Evolutionary conservation across 2,888 invertebrate genomes (phyloP).

Genomic region (Dastarcus helophoroides): DNA sequence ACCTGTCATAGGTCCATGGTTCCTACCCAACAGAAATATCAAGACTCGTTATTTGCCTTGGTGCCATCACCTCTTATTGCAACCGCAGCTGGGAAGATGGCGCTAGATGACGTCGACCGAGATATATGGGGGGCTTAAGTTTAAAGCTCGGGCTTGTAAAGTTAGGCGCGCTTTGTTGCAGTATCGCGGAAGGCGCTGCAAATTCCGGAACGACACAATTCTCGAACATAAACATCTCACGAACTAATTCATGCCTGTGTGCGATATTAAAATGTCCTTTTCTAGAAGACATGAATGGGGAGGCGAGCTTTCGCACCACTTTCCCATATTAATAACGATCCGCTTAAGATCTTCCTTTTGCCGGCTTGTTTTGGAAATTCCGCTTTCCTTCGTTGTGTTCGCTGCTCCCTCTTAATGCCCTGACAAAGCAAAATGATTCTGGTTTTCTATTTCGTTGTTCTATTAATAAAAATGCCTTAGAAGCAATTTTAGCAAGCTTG

Average conservation of each 20-base stretch:
- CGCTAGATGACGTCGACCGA: neutral
- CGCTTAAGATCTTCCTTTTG: slow-evolving; percentile 2
- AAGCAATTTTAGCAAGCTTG: too few relatives aligned
- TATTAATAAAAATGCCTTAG: too few relatives aligned
- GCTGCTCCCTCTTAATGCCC: too few relatives aligned
- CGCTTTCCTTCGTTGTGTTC: too few relatives aligned
- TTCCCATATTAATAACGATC: slow-evolving; percentile 2
- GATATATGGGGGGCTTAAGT: slow-evolving; percentile 14
- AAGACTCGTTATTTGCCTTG: neutral
- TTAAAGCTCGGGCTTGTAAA: slow-evolving; percentile 30
- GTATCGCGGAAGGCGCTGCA: slow-evolving; percentile 19
- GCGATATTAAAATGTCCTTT: slow-evolving; percentile 1
- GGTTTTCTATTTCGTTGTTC: too few relatives aligned
- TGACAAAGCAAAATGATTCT: too few relatives aligned
- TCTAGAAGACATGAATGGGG: slow-evolving; percentile 2
- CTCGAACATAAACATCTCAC: slow-evolving; percentile 18
- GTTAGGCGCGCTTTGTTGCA: slow-evolving; percentile 27
- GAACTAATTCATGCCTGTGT: slow-evolving; percentile 16
- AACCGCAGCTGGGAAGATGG: neutral
- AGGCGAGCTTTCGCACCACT: slow-evolving; percentile 2
- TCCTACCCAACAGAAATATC: neutral
- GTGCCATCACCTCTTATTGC: neutral
- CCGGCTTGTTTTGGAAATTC: too few relatives aligned
- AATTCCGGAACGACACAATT: slow-evolving; percentile 25
- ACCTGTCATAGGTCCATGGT: too few relatives aligned